Percentiles rank a stretch among this genome's conserved stretches.
These are phyloP conservation scores for Sinocyclocheilus rhinocerous DNA, from an alignment of 2,113 vertebrate species.

Conservation along the genomic window DNA sequence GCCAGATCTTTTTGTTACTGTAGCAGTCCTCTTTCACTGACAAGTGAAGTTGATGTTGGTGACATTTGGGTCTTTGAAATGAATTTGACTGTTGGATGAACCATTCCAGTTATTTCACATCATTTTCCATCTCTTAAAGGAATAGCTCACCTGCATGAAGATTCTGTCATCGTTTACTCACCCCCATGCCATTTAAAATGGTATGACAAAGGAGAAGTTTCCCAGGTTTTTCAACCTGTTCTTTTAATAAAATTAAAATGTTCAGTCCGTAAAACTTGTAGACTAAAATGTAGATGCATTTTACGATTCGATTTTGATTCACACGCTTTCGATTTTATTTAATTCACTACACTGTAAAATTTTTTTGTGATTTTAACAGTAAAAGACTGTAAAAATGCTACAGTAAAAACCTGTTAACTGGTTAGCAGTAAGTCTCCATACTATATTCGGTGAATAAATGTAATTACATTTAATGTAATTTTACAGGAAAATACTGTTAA, in stretches of 20 bases:
- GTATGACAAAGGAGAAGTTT: neutral
- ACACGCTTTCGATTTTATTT: no score
- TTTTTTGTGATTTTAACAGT: no score
- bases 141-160: neutral
- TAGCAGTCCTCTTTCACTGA: slow-evolving; percentile 8
- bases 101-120: slow-evolving; percentile 29
- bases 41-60: slow-evolving; percentile 10
- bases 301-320: no score
- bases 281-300: no score
- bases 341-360: no score
- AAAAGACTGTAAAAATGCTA: no score
- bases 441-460: no score
- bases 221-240: neutral
- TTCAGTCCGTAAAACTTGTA: no score
- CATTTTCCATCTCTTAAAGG: slow-evolving; percentile 1
- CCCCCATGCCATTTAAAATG: neutral
- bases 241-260: neutral
- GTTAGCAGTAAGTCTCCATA: no score
- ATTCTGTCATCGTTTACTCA: neutral
- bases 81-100: slow-evolving; percentile 21
- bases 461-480: no score
- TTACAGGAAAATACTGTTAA: no score
- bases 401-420: no score
- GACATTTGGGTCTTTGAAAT: slow-evolving; percentile 18
- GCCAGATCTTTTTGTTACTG: neutral